Conservation (phyloP, 2,797 vertebrate genomes). For the Pseudochirops cupreus region DNA sequence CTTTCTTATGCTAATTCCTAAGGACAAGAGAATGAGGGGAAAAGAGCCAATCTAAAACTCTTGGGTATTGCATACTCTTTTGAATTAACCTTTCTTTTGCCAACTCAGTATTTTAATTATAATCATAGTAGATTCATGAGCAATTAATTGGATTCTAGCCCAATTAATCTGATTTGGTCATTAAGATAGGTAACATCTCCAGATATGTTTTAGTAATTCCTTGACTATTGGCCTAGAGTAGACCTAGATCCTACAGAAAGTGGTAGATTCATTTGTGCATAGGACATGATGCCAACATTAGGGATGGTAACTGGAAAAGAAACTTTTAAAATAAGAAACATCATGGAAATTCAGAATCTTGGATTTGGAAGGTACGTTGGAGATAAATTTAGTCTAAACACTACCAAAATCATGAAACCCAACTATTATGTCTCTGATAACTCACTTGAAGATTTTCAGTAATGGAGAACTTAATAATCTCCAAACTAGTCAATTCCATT, state of each 20-base stretch:
- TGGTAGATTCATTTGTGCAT: constrained; percentile 21
- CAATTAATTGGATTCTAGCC: background rate
- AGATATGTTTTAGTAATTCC: constrained; percentile 49
- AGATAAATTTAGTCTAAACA: background rate
- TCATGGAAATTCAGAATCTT: background rate
- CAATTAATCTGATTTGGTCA: constrained; percentile 39
- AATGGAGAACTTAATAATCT: background rate
- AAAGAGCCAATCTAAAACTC: background rate
- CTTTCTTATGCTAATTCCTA: background rate
- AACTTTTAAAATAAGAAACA: constrained; percentile 26
- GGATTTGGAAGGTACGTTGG: background rate
- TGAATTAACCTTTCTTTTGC: background rate
- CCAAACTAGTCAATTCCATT: background rate
- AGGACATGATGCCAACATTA: constrained; percentile 43
- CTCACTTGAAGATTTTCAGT: background rate
- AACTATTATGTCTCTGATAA: background rate
- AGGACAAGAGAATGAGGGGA: background rate
- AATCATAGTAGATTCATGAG: background rate
- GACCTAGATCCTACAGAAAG: constrained; percentile 15
- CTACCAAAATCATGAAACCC: background rate
- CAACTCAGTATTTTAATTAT: constrained; percentile 21
- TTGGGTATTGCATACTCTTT: background rate
- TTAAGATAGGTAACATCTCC: constrained; percentile 50
- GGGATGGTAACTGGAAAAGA: background rate
- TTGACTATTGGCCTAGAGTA: constrained; percentile 9